A percentile compares a stretch with the other conserved stretches of the same genome.
These are phyloP conservation scores for Delphinus delphis DNA, from an alignment of 2,113 vertebrate genomes.

Conservation along the genomic window DNA sequence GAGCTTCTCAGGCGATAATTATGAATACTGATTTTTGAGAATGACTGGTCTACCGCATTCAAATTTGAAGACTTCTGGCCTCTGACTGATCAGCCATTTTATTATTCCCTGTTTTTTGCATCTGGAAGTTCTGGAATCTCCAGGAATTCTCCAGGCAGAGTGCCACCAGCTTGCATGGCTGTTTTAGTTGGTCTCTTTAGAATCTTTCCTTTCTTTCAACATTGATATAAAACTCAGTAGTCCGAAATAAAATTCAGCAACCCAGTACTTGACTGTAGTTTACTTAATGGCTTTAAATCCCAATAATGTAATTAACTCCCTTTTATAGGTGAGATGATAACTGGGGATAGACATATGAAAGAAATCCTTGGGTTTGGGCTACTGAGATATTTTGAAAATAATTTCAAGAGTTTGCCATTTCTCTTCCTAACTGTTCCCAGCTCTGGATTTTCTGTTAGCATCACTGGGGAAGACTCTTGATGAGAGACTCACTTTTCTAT, in stretches of 20 bases:
- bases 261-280: conserved; percentile 35
- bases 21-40: neutral
- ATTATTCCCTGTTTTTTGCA: neutral
- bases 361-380: neutral
- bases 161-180: neutral
- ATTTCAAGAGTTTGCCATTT: neutral
- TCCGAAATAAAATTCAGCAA: neutral
- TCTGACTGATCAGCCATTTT: neutral
- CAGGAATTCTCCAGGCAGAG: neutral
- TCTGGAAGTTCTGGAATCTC: neutral
- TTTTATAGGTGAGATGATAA: neutral
- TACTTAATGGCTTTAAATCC: neutral
- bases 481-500: neutral
- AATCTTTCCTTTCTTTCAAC: neutral
- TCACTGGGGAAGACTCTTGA: neutral
- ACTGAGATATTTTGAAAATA: neutral
- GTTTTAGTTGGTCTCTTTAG: conserved; percentile 16
- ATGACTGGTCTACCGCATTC: neutral
- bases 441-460: neutral
- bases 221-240: neutral
- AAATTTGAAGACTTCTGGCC: neutral
- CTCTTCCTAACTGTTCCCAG: neutral
- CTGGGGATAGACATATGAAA: neutral
- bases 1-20: neutral
- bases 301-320: neutral